Evolutionary conservation across 2,888 invertebrate genomes (phyloP).

Genomic region (Mythimna ferrago): DNA sequence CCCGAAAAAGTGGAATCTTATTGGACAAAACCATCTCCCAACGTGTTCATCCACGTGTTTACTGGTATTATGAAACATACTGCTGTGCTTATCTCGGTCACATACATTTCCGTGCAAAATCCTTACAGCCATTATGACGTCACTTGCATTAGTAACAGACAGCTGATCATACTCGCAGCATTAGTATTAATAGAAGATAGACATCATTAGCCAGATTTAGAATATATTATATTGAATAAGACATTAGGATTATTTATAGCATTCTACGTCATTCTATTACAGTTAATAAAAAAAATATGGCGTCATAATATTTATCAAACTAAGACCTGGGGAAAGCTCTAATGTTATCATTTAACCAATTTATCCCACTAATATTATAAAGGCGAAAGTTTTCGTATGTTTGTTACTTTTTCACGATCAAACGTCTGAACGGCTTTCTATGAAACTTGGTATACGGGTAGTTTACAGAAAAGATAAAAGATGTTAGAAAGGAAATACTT

Average conservation of each 20-base stretch:
- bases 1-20: not conserved
- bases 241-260: slow-evolving; percentile 12
- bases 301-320: not conserved
- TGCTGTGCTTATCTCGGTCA: not conserved
- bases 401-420: no score
- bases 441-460: no score
- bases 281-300: not conserved
- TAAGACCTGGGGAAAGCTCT: no score
- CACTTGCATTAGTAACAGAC: not conserved
- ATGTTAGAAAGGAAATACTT: no score
- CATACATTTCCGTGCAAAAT: slow-evolving; percentile 1
- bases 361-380: no score
- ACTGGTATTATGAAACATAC: slow-evolving; percentile 1
- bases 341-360: no score
- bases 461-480: no score
- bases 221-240: slow-evolving; percentile 1
- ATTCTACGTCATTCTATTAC: not conserved
- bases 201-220: slow-evolving; percentile 6
- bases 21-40: not conserved
- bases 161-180: not conserved
- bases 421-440: no score
- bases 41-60: no score
- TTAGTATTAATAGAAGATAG: slow-evolving; percentile 9
- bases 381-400: no score
- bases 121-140: slow-evolving; percentile 16